A percentile compares a stretch with the other conserved stretches of the same genome.
Evolutionary conservation across 2,113 vertebrate genomes (phyloP).

Genomic region (Campylorhamphus procurvoides): DNA sequence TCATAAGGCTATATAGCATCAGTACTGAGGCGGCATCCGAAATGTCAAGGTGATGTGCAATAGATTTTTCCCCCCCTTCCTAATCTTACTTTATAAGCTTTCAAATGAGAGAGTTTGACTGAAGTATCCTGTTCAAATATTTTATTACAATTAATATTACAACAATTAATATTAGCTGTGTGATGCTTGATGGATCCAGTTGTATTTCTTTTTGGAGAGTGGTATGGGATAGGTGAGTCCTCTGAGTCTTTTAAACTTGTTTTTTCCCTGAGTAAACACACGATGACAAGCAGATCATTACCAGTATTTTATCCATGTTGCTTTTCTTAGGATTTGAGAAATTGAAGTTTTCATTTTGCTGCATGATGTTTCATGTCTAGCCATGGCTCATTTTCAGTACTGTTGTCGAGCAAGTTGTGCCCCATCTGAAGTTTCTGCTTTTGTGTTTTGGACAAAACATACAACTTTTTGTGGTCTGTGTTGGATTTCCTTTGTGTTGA

Average conservation of each 20-base stretch:
- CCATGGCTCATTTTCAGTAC: not conserved
- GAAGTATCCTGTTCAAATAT: not conserved
- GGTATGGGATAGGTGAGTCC: not conserved
- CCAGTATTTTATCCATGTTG: not conserved
- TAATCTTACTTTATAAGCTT: not conserved
- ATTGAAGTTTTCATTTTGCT: not conserved
- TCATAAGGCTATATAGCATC: not conserved
- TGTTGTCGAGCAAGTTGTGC: not conserved
- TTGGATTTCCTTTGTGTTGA: not conserved
- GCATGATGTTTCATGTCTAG: not conserved
- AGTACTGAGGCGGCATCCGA: not conserved
- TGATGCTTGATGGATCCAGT: not conserved
- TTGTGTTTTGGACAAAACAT: not conserved
- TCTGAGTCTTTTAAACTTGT: not conserved
- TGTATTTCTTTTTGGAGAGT: not conserved
- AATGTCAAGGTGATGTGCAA: fast-evolving
- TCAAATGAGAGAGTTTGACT: not conserved
- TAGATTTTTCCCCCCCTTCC: fast-evolving
- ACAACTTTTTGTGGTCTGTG: not conserved
- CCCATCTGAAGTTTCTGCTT: not conserved
- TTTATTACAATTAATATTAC: not conserved
- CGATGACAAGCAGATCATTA: not conserved
- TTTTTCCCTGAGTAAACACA: not conserved
- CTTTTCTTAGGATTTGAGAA: not conserved
- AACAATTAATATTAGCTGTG: not conserved